Evolutionary conservation across 2,888 invertebrate species (phyloP).

Genomic region (Drosophila trichaetosa): DNA sequence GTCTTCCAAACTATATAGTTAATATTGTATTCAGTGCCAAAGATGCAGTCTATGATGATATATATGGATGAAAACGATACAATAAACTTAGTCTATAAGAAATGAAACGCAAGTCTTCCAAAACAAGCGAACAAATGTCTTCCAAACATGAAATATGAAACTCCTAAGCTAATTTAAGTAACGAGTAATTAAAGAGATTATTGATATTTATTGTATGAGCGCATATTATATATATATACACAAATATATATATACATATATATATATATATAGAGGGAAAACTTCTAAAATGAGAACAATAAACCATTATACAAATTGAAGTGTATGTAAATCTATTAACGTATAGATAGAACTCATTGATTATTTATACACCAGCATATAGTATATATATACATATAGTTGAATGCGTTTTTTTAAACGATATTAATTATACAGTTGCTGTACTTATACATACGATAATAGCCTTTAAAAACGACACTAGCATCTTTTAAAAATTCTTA

Average conservation of each 20-base stretch:
- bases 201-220: constrained; percentile 68
- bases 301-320: constrained; percentile 64
- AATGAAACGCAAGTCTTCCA: constrained; percentile 81
- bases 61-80: constrained; percentile 32
- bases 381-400: constrained; percentile 59
- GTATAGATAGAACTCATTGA: constrained; percentile 77
- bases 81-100: constrained; percentile 70
- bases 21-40: constrained; percentile 23
- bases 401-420: constrained; percentile 74
- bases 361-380: constrained; percentile 66
- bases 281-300: constrained; percentile 41
- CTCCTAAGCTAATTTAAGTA: constrained; percentile 60
- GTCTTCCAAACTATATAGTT: constrained; percentile 42
- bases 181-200: constrained; percentile 51
- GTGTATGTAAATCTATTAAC: constrained; percentile 62
- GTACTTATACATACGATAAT: constrained; percentile 71
- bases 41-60: constrained; percentile 22
- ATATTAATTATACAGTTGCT: constrained; percentile 75
- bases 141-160: constrained; percentile 67
- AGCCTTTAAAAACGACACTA: constrained; percentile 72
- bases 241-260: constrained; percentile 35
- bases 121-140: constrained; percentile 80
- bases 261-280: constrained; percentile 36
- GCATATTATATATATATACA: constrained; percentile 44
- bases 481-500: constrained; percentile 76